Conservation (phyloP, 1,140 invertebrate species). For the Fopius arisanus region DNA sequence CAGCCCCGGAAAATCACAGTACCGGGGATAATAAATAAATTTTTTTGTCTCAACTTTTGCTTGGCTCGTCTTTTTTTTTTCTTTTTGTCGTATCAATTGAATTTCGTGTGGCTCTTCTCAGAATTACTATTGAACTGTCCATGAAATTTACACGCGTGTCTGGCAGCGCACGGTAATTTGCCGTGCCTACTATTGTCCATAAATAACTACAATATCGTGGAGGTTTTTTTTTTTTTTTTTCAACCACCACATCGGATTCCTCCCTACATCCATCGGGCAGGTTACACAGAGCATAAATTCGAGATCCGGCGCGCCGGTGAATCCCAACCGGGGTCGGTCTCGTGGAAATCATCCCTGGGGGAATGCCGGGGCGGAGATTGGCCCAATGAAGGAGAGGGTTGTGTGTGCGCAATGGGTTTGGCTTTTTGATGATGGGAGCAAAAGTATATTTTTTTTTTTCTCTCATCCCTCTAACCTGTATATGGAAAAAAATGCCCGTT, state of each 20-base stretch:
- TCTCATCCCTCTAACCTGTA: neutral
- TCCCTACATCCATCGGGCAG: neutral
- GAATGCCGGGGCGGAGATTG: neutral
- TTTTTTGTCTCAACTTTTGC: neutral
- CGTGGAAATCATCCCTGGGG: neutral
- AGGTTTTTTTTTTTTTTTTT: neutral
- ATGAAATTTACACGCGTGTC: no score
- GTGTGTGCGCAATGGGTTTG: neutral
- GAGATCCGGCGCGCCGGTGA: neutral
- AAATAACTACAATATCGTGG: neutral
- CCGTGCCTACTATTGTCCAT: no score
- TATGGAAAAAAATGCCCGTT: conserved; percentile 26
- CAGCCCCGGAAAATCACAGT: conserved; percentile 26
- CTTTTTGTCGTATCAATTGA: no score
- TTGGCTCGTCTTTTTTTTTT: neutral
- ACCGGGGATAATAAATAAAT: neutral
- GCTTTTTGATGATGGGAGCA: neutral
- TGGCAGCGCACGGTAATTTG: no score
- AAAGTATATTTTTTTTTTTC: neutral
- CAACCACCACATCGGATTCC: neutral
- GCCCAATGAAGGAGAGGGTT: neutral
- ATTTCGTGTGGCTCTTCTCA: no score
- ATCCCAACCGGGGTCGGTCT: neutral
- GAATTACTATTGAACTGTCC: no score
- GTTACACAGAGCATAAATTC: no score